Conservation (phyloP, 2,888 invertebrate genomes). For the Brenthis ino region DNA sequence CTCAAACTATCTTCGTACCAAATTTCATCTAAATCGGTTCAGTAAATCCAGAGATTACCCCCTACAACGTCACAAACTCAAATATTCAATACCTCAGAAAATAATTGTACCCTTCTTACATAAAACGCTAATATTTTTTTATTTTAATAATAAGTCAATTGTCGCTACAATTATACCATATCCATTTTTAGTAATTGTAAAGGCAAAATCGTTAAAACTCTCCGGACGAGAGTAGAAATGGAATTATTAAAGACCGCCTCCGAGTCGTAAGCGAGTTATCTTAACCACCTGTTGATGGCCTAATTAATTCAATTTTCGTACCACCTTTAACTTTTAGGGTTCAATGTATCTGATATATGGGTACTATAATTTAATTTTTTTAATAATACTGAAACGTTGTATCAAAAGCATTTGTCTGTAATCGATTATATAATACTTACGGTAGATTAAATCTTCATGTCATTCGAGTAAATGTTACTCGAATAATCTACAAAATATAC, state of each 20-base stretch:
- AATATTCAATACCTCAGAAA: not conserved
- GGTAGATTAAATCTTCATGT: no score
- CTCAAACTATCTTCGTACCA: no score
- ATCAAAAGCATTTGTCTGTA: no score
- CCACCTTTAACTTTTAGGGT: conserved; percentile 52
- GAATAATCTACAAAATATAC: no score
- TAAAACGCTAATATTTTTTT: not conserved
- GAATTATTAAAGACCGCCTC: conserved; percentile 67
- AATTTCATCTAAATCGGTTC: no score
- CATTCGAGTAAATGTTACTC: no score
- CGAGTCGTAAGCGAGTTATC: conserved; percentile 63
- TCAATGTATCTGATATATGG: conserved; percentile 25
- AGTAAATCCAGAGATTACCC: no score
- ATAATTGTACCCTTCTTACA: not conserved
- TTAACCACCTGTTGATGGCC: conserved; percentile 71
- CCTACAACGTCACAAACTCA: no score
- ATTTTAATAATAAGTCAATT: not conserved
- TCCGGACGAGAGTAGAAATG: conserved; percentile 60
- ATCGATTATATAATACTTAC: no score
- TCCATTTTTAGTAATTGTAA: conserved; percentile 34
- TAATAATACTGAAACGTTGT: not conserved
- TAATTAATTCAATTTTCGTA: conserved; percentile 75
- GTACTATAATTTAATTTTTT: not conserved
- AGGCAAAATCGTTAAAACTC: conserved; percentile 64
- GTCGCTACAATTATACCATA: conserved; percentile 31